Evolutionary conservation across 2,888 invertebrate genomes (phyloP).

Genomic region (Caradrina kadenii): DNA sequence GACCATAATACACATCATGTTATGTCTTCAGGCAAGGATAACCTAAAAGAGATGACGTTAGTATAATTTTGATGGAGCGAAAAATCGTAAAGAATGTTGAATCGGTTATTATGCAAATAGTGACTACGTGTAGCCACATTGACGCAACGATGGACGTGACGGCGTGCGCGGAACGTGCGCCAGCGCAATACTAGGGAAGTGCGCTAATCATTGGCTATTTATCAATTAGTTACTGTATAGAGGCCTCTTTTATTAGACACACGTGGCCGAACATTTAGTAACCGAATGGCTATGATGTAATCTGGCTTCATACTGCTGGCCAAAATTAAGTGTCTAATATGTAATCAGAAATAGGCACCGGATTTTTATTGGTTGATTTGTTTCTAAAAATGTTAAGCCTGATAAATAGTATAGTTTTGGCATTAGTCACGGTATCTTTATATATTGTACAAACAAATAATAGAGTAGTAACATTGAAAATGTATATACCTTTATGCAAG

Average conservation of each 20-base stretch:
- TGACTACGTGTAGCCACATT: slow-evolving; percentile 51
- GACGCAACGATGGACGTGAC: slow-evolving; percentile 62
- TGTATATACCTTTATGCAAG: not conserved
- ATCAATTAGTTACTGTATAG: slow-evolving; percentile 59
- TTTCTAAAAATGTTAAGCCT: not conserved
- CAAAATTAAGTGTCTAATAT: slow-evolving; percentile 6
- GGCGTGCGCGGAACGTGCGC: slow-evolving; percentile 63
- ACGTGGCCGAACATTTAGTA: slow-evolving; percentile 45
- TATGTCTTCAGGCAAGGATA: too few relatives aligned
- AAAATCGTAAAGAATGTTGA: slow-evolving; percentile 58
- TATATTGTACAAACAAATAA: not conserved
- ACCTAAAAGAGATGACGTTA: not conserved
- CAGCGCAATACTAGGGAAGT: slow-evolving; percentile 52
- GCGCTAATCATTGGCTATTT: slow-evolving; percentile 63
- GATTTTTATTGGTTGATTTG: not conserved
- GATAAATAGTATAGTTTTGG: not conserved
- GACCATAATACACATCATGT: not conserved
- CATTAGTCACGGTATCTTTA: not conserved
- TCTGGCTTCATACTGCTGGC: slow-evolving; percentile 7
- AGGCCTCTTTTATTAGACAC: slow-evolving; percentile 56
- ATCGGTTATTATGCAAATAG: slow-evolving; percentile 76
- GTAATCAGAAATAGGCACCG: not conserved
- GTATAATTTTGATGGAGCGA: slow-evolving; percentile 9
- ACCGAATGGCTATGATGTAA: slow-evolving; percentile 44
- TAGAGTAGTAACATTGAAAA: not conserved